Conservation (phyloP, 2,888 invertebrate genomes). For the Linnaemya tessellans region DNA sequence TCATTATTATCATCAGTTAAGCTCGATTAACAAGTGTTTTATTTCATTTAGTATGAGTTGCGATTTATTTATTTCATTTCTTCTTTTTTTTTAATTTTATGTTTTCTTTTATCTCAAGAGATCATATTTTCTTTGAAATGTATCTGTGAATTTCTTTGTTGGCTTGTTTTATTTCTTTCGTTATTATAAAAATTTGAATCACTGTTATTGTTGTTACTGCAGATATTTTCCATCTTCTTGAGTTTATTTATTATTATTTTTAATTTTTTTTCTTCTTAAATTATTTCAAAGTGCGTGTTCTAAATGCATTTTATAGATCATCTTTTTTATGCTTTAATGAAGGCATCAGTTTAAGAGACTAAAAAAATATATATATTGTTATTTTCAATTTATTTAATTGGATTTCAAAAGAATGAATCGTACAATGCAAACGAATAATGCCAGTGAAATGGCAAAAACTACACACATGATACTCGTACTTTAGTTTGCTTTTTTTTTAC, state of each 20-base stretch:
- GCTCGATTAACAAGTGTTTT: constrained; percentile 73
- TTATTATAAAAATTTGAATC: constrained; percentile 57
- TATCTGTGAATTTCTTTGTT: constrained; percentile 54
- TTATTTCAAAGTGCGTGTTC: constrained; percentile 67
- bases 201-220: constrained; percentile 57
- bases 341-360: constrained; percentile 15
- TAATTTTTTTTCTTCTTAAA: constrained; percentile 32
- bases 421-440: constrained; percentile 26
- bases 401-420: constrained; percentile 62
- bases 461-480: neutral
- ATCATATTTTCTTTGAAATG: constrained; percentile 49
- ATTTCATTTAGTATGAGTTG: constrained; percentile 59
- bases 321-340: constrained; percentile 49
- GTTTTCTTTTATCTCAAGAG: constrained; percentile 41
- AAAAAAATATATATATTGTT: constrained; percentile 46
- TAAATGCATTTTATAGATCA: constrained; percentile 70
- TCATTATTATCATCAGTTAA: constrained; percentile 65
- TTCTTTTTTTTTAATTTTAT: constrained; percentile 7
- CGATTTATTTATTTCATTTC: constrained; percentile 51
- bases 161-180: constrained; percentile 25
- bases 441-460: neutral
- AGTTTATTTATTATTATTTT: constrained; percentile 7
- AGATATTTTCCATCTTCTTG: constrained; percentile 16
- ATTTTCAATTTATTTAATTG: constrained; percentile 70
- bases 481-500: neutral